A percentile compares a stretch with the other conserved stretches of the same genome.
These are phyloP conservation scores for Probosciger aterrimus DNA, from an alignment of 2,113 vertebrate species.

Conservation along the genomic window DNA sequence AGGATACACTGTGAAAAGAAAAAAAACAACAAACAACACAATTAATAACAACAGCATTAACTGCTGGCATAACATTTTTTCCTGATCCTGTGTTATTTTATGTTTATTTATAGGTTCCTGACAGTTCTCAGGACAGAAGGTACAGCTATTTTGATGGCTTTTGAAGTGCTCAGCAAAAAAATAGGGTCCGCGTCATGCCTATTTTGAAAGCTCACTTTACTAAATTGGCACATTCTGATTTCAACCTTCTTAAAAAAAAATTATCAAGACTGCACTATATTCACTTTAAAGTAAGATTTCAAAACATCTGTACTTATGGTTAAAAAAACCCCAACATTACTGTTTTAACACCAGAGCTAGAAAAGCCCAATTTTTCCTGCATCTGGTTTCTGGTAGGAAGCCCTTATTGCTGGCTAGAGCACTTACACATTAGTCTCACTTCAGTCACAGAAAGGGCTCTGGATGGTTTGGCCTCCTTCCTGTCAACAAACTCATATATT, in stretches of 20 bases:
- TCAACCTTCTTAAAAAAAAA: background rate
- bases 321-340: background rate
- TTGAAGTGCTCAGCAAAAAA: slow-evolving; percentile 3
- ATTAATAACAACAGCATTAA: slow-evolving; percentile 20
- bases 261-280: background rate
- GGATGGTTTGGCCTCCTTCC: background rate
- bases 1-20: slow-evolving; percentile 79
- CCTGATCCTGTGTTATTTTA: background rate
- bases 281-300: background rate
- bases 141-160: slow-evolving; percentile 23
- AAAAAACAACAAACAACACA: background rate
- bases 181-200: background rate
- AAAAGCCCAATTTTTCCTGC: background rate
- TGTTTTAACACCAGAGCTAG: background rate
- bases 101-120: slow-evolving; percentile 28
- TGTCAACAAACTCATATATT: background rate
- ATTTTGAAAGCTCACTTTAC: background rate
- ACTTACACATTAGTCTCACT: background rate
- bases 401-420: background rate
- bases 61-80: background rate
- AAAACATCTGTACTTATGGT: background rate
- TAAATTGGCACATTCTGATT: background rate
- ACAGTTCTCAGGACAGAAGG: slow-evolving; percentile 10
- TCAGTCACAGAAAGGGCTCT: background rate
- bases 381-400: background rate